phyloP scores from a whole-genome alignment of 2,888 invertebrate genomes.

The Formica aserva region DNA sequence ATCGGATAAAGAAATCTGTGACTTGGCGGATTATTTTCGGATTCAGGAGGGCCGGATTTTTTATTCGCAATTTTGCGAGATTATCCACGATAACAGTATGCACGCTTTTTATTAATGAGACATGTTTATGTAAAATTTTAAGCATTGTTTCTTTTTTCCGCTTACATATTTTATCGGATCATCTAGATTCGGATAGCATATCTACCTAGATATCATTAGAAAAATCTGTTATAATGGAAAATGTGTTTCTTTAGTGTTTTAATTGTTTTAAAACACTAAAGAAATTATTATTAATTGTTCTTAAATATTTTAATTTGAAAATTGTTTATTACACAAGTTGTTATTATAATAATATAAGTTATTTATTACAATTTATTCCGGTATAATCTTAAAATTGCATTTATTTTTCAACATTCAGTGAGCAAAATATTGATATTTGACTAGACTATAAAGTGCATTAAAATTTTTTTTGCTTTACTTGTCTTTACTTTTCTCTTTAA shows the following conservation, averaged over 20 bases:
- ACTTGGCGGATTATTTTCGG: conserved; percentile 92
- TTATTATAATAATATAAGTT: background rate
- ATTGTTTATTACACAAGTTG: background rate
- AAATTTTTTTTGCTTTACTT: background rate
- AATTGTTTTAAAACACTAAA: too few species aligned
- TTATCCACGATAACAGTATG: conserved; percentile 90
- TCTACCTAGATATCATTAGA: too few species aligned
- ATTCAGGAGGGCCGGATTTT: conserved; percentile 92
- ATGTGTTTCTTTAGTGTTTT: background rate
- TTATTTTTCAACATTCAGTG: background rate
- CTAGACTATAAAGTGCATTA: background rate
- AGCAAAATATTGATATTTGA: background rate
- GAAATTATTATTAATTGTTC: too few species aligned
- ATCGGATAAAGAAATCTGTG: conserved; percentile 90
- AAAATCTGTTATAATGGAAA: background rate
- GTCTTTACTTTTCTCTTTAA: background rate
- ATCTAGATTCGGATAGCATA: background rate
- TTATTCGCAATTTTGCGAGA: conserved; percentile 91
- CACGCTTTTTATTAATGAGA: background rate
- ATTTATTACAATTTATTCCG: conserved; percentile 26
- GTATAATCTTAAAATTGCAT: background rate
- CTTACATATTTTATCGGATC: conserved; percentile 13
- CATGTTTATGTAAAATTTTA: conserved; percentile 7
- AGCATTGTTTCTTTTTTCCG: background rate
- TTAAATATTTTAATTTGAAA: background rate